These are phyloP conservation scores for Catalaphyllia jardinei DNA, from an alignment of 64 coral and sea anemone genomes.

Conservation along the genomic window DNA sequence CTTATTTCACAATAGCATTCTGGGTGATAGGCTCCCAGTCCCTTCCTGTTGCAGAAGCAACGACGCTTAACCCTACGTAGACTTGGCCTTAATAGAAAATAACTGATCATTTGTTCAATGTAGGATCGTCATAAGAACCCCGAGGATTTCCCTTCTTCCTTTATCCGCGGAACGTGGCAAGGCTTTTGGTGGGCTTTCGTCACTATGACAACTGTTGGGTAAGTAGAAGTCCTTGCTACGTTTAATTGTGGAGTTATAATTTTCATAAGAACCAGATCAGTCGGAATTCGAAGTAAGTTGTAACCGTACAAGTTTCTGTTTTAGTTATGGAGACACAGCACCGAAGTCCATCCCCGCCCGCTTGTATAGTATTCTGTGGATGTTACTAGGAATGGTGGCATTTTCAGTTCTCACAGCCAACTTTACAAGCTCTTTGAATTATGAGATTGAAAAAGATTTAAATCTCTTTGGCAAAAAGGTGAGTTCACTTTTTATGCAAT, in stretches of 20 bases:
- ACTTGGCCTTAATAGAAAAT: too few relatives aligned
- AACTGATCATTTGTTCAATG: background rate
- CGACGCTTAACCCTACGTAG: too few relatives aligned
- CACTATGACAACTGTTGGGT: constrained; percentile 99
- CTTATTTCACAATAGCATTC: too few relatives aligned
- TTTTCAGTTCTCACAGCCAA: constrained; percentile 98
- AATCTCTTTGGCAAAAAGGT: constrained; percentile 88
- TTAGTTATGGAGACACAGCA: constrained; percentile 92
- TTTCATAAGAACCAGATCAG: background rate
- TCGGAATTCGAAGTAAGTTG: too few relatives aligned
- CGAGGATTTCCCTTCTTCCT: constrained; percentile 85
- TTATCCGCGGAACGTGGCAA: constrained; percentile 88
- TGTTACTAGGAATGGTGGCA: constrained; percentile 93
- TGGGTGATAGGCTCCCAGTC: too few relatives aligned
- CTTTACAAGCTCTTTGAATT: constrained; percentile 86
- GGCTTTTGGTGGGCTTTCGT: constrained; percentile 99
- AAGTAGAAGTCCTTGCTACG: constrained; percentile 2
- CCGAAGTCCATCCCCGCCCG: constrained; percentile 89
- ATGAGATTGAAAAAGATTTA: constrained; percentile 81
- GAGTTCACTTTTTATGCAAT: background rate
- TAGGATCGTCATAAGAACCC: constrained; percentile 89
- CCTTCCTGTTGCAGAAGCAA: too few relatives aligned
- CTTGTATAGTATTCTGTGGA: constrained; percentile 92
- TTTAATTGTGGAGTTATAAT: too few relatives aligned
- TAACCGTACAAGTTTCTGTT: background rate